A percentile compares a stretch with the other conserved stretches of the same genome.
Conservation (phyloP, 2,888 invertebrate species). For the Monopis laevigella region DNA sequence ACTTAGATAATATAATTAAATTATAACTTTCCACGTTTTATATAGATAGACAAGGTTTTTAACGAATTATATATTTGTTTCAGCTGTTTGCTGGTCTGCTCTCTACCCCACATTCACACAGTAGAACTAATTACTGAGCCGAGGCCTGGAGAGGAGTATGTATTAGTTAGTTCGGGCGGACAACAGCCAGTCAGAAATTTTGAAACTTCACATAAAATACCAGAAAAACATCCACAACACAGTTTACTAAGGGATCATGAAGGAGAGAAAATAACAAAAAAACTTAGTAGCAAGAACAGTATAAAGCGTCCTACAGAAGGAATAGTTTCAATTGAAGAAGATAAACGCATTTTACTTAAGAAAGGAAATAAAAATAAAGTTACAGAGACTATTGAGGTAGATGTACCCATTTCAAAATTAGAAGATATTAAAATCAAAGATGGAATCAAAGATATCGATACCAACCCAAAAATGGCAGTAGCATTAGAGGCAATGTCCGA, state of each 20-base stretch:
- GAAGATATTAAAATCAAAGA: slow-evolving; percentile 60
- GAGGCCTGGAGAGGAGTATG: slow-evolving; percentile 73
- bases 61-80: no score
- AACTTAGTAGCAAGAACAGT: slow-evolving; percentile 38
- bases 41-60: no score
- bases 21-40: no score
- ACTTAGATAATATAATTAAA: no score
- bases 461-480: slow-evolving; percentile 51
- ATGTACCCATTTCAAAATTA: slow-evolving; percentile 53
- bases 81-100: slow-evolving; percentile 62
- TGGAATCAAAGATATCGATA: slow-evolving; percentile 53
- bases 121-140: slow-evolving; percentile 72
- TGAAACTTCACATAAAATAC: slow-evolving; percentile 79
- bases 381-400: slow-evolving; percentile 53
- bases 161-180: slow-evolving; percentile 67
- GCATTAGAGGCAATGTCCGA: slow-evolving; percentile 56
- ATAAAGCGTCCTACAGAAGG: slow-evolving; percentile 46
- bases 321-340: slow-evolving; percentile 56
- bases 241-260: slow-evolving; percentile 44
- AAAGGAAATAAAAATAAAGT: slow-evolving; percentile 47
- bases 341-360: slow-evolving; percentile 42
- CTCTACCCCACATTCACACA: slow-evolving; percentile 45
- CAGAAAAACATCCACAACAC: slow-evolving; percentile 54
- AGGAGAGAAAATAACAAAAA: slow-evolving; percentile 53
- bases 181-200: slow-evolving; percentile 62